Evolutionary conservation across 2,888 invertebrate genomes (phyloP).

Genomic region (Nomada fabriciana): DNA sequence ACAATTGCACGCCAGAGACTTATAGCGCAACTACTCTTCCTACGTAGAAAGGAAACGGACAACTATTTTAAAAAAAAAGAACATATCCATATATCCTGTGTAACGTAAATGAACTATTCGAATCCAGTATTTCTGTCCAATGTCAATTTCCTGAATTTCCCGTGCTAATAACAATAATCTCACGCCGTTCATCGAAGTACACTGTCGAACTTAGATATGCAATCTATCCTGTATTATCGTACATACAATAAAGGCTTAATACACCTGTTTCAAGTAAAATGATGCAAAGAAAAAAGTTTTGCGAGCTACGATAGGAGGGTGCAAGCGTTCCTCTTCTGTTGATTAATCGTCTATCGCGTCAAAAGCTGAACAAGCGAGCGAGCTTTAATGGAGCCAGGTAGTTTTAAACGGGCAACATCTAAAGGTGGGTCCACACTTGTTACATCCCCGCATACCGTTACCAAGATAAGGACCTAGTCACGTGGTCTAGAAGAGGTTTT

Average conservation of each 20-base stretch:
- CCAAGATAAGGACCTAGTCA: no score
- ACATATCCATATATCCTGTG: background rate
- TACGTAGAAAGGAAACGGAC: background rate
- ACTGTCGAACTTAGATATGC: no score
- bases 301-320: background rate
- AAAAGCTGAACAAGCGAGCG: constrained; percentile 33
- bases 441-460: no score
- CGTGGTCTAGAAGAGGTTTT: no score
- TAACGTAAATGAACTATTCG: no score
- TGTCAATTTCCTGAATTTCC: no score
- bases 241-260: background rate
- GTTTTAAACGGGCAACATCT: constrained; percentile 28
- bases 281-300: background rate
- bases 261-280: background rate
- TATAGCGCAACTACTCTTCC: background rate
- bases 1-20: constrained; percentile 9
- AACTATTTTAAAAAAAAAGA: background rate
- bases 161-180: no score
- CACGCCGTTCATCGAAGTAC: no score
- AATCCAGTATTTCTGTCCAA: no score
- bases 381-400: constrained; percentile 41
- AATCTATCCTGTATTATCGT: no score
- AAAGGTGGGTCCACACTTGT: no score
- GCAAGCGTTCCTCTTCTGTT: constrained; percentile 20
- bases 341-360: constrained; percentile 52